These are phyloP conservation scores for Papilio polyxenes DNA, from an alignment of 1,140 invertebrate species.

Conservation along the genomic window DNA sequence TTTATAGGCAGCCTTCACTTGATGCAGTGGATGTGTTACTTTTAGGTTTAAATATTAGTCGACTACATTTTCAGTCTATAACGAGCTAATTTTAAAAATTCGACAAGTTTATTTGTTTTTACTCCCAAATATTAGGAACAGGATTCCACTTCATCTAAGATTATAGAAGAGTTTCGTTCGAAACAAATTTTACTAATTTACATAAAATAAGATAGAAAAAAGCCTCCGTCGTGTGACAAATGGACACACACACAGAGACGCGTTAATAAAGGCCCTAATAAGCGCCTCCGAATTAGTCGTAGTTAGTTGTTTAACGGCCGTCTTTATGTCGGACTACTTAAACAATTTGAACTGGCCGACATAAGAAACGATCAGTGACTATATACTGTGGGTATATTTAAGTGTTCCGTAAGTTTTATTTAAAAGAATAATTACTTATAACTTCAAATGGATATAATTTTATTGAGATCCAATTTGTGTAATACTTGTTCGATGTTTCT, in stretches of 20 bases:
- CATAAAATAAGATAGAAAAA: neutral
- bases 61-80: neutral
- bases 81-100: neutral
- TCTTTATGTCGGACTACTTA: constrained; percentile 32
- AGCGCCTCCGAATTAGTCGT: constrained; percentile 33
- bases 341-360: constrained; percentile 29
- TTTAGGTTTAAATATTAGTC: neutral
- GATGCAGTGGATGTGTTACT: neutral
- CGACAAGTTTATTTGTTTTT: too few species aligned
- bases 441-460: neutral
- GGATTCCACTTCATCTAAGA: neutral
- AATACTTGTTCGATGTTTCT: neutral
- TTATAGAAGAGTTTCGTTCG: neutral
- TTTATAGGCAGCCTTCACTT: constrained; percentile 1
- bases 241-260: neutral
- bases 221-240: neutral
- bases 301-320: constrained; percentile 33
- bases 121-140: neutral
- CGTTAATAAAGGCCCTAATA: constrained; percentile 26
- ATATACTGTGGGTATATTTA: neutral
- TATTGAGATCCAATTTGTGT: too few species aligned
- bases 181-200: constrained; percentile 7
- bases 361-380: neutral
- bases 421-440: neutral
- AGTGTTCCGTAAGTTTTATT: neutral